phyloP scores from a whole-genome alignment of 2,888 invertebrate species.

The Aradus depressus region DNA sequence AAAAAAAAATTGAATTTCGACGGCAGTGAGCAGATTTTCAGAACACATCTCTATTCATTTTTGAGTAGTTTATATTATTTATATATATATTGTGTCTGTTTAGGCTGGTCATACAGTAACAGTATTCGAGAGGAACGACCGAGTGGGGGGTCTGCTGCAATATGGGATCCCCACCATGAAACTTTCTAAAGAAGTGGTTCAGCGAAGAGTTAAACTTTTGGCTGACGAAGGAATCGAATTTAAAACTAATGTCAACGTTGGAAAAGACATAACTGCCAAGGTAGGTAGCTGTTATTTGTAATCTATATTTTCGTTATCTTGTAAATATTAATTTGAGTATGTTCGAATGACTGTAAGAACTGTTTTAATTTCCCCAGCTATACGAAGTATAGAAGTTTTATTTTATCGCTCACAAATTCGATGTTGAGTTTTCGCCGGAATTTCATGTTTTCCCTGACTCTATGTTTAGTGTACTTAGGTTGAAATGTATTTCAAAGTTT shows the following conservation, averaged over 20 bases:
- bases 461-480: too few relatives aligned
- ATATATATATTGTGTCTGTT: constrained; percentile 16
- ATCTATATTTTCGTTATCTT: background rate
- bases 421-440: too few relatives aligned
- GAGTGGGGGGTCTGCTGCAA: constrained; percentile 85
- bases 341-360: background rate
- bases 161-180: constrained; percentile 99
- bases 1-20: too few relatives aligned
- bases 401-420: background rate
- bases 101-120: constrained; percentile 90
- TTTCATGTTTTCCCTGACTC: too few relatives aligned
- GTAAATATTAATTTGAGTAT: constrained; percentile 34
- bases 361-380: background rate
- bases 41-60: too few relatives aligned
- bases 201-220: constrained; percentile 74
- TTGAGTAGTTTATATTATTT: too few relatives aligned
- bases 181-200: constrained; percentile 85
- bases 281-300: constrained; percentile 33
- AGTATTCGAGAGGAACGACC: constrained; percentile 93
- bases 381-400: background rate
- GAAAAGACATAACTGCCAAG: constrained; percentile 74
- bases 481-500: too few relatives aligned
- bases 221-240: constrained; percentile 82
- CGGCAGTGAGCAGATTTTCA: too few relatives aligned
- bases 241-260: constrained; percentile 80